phyloP scores from a whole-genome alignment of 2,113 vertebrate species.

The Ageneiosus marmoratus region DNA sequence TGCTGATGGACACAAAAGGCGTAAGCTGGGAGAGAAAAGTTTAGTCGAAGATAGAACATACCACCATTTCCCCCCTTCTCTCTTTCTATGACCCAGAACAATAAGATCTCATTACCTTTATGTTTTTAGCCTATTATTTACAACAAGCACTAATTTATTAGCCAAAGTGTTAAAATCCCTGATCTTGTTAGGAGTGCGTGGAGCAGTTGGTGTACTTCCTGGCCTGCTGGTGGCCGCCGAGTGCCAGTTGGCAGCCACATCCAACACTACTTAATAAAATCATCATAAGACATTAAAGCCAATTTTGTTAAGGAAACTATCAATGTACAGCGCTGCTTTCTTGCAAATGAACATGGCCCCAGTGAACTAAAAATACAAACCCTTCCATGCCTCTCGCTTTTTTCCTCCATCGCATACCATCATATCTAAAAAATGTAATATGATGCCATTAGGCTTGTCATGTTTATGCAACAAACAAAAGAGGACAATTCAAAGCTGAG shows the following conservation, averaged over 20 bases:
- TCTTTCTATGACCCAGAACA: constrained; percentile 60
- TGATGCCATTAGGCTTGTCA: neutral
- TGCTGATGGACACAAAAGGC: constrained; percentile 12
- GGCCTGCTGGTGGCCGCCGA: constrained; percentile 63
- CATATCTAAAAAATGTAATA: neutral
- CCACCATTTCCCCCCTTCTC: neutral
- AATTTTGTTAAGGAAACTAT: constrained; percentile 51
- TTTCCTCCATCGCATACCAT: neutral
- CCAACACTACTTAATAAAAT: constrained; percentile 80
- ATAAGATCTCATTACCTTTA: constrained; percentile 64
- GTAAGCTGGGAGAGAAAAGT: constrained; percentile 12
- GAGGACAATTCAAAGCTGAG: constrained; percentile 22
- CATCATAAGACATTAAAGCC: constrained; percentile 77
- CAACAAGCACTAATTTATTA: constrained; percentile 74
- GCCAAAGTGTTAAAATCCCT: constrained; percentile 71
- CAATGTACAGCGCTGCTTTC: constrained; percentile 63
- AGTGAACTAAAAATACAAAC: constrained; percentile 56
- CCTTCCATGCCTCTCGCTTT: neutral
- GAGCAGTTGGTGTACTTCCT: constrained; percentile 68
- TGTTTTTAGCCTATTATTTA: constrained; percentile 75
- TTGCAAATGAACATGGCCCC: constrained; percentile 12
- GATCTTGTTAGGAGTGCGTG: constrained; percentile 65
- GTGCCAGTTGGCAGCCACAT: constrained; percentile 74
- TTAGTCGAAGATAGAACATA: neutral
- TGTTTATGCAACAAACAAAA: neutral